Percentiles rank a stretch among this genome's conserved stretches.
These are phyloP conservation scores for Lapara coniferarum DNA, from an alignment of 2,888 invertebrate species.

Conservation along the genomic window DNA sequence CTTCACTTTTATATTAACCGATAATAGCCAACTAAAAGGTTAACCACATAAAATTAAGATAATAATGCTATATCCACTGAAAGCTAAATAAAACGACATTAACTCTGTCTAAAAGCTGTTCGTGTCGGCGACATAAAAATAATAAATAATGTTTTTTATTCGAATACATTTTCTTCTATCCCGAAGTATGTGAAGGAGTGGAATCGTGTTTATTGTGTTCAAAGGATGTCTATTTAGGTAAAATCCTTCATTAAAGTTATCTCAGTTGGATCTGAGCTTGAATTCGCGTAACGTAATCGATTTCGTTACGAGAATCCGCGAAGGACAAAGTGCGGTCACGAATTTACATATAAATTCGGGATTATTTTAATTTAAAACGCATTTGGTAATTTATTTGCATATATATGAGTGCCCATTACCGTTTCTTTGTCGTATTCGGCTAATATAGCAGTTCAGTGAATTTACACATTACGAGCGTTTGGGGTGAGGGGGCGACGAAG, in stretches of 20 bases:
- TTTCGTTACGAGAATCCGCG: conserved; percentile 74
- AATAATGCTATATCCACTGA: conserved; percentile 57
- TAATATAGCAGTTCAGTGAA: conserved; percentile 72
- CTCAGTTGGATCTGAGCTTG: conserved; percentile 68
- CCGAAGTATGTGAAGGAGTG: conserved; percentile 36
- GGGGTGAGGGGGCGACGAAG: conserved; percentile 46
- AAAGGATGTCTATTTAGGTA: conserved; percentile 64
- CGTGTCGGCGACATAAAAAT: conserved; percentile 51
- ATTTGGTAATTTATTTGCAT: conserved; percentile 79
- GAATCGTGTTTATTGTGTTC: conserved; percentile 51
- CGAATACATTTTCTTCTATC: conserved; percentile 39
- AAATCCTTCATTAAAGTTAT: conserved; percentile 79
- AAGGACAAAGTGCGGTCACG: conserved; percentile 79
- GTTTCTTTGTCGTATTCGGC: conserved; percentile 70
- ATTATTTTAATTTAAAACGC: conserved; percentile 82
- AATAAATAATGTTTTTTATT: conserved; percentile 38
- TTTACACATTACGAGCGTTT: conserved; percentile 55
- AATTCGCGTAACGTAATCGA: conserved; percentile 79
- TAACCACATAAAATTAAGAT: conserved; percentile 74
- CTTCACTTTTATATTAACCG: conserved; percentile 59
- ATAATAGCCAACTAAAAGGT: conserved; percentile 67
- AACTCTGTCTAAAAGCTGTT: conserved; percentile 56
- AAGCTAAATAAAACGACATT: conserved; percentile 57
- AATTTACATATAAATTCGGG: conserved; percentile 82
- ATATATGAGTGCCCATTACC: conserved; percentile 74